Conservation (phyloP, 2,113 vertebrate genomes). For the Malurus melanocephalus region DNA sequence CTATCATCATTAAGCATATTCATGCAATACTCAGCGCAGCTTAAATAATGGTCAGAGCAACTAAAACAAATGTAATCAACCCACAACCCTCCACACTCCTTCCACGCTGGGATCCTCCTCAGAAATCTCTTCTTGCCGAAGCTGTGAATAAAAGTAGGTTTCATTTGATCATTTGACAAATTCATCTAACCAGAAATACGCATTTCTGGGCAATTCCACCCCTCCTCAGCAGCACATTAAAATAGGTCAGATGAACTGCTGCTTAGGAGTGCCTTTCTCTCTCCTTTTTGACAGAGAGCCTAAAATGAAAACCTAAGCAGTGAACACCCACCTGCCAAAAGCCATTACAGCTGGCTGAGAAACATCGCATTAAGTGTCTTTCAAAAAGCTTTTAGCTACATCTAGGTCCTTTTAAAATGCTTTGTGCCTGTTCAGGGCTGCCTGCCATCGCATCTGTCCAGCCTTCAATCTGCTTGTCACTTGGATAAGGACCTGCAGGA, state of each 20-base stretch:
- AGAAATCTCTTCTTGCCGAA: neutral
- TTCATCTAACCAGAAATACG: neutral
- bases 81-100: neutral
- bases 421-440: neutral
- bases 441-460: neutral
- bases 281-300: neutral
- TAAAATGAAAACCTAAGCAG: neutral
- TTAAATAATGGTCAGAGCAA: neutral
- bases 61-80: neutral
- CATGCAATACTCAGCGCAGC: neutral
- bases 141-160: neutral
- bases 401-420: neutral
- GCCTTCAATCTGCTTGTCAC: neutral
- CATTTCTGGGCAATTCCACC: neutral
- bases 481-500: rapidly evolving
- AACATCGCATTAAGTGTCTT: rapidly evolving
- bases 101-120: neutral
- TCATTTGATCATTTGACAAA: neutral
- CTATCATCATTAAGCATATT: neutral
- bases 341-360: neutral
- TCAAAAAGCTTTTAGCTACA: neutral
- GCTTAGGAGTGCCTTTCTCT: neutral
- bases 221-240: neutral
- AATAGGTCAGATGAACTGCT: neutral
- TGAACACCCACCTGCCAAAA: neutral